A percentile compares a stretch with the other conserved stretches of the same genome.
Conservation (phyloP, 2,888 invertebrate species). For the Zelleria hepariella region DNA sequence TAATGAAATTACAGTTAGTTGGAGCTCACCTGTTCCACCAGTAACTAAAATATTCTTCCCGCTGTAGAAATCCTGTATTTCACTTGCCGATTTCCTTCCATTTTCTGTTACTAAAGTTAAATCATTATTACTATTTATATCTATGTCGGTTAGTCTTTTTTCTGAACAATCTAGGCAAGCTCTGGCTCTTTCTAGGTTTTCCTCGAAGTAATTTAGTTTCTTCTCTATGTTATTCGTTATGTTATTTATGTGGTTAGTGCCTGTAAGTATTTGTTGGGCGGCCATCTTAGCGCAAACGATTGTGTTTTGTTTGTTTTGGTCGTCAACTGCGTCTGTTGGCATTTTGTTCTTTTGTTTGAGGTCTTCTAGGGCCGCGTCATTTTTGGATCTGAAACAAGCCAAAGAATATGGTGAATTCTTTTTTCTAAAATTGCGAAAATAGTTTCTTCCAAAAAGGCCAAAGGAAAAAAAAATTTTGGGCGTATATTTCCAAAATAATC, state of each 20-base stretch:
- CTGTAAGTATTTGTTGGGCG: background rate
- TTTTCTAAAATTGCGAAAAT: too few species aligned
- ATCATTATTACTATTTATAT: background rate
- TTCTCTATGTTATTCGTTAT: background rate
- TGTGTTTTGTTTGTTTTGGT: background rate
- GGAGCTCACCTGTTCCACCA: slow-evolving; percentile 69
- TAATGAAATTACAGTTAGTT: too few species aligned
- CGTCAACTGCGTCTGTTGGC: background rate
- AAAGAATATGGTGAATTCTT: background rate
- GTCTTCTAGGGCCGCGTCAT: background rate
- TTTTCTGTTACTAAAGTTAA: slow-evolving; percentile 28
- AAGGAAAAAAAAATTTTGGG: too few species aligned
- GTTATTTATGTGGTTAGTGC: background rate
- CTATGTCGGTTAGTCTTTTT: background rate
- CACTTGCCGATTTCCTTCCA: slow-evolving; percentile 25
- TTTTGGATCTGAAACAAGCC: background rate
- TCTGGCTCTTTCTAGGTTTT: background rate
- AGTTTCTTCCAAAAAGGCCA: too few species aligned
- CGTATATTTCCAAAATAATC: too few species aligned
- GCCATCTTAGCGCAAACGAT: background rate
- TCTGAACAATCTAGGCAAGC: background rate
- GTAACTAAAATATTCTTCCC: slow-evolving; percentile 73
- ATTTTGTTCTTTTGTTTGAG: background rate
- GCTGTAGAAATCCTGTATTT: slow-evolving; percentile 71
- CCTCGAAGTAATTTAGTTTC: background rate